Evolutionary conservation across 2,888 invertebrate species (phyloP).

Genomic region (Automeris io): DNA sequence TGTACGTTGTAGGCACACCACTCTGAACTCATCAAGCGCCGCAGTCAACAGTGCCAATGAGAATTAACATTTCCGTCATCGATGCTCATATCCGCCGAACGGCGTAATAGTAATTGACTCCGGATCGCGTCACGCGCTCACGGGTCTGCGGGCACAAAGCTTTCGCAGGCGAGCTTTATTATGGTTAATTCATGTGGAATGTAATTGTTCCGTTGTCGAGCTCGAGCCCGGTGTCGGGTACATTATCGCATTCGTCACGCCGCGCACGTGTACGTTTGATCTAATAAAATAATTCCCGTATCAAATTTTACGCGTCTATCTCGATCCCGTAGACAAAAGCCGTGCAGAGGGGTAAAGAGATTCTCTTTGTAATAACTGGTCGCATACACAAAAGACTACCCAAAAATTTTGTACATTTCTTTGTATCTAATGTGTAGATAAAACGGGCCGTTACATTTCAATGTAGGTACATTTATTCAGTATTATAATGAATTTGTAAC

Average conservation of each 20-base stretch:
- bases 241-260: constrained; percentile 74
- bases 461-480: constrained; percentile 27
- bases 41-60: background rate
- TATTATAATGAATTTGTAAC: constrained; percentile 17
- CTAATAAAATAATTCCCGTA: constrained; percentile 77
- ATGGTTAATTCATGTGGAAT: constrained; percentile 71
- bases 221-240: constrained; percentile 43
- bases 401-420: constrained; percentile 53
- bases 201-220: constrained; percentile 63
- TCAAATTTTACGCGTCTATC: constrained; percentile 75
- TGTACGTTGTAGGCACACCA: background rate
- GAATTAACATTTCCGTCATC: background rate
- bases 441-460: constrained; percentile 52
- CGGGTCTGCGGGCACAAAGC: constrained; percentile 55
- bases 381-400: constrained; percentile 59
- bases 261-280: constrained; percentile 72
- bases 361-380: constrained; percentile 72
- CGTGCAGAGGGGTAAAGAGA: constrained; percentile 52
- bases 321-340: constrained; percentile 71
- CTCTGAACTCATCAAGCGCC: background rate
- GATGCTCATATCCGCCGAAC: constrained; percentile 22
- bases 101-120: constrained; percentile 46
- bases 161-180: constrained; percentile 59
- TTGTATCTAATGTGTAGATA: constrained; percentile 52
- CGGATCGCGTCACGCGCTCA: constrained; percentile 43